These are phyloP conservation scores for Capitulum mitella DNA, from an alignment of 2,888 invertebrate species.

Conservation along the genomic window DNA sequence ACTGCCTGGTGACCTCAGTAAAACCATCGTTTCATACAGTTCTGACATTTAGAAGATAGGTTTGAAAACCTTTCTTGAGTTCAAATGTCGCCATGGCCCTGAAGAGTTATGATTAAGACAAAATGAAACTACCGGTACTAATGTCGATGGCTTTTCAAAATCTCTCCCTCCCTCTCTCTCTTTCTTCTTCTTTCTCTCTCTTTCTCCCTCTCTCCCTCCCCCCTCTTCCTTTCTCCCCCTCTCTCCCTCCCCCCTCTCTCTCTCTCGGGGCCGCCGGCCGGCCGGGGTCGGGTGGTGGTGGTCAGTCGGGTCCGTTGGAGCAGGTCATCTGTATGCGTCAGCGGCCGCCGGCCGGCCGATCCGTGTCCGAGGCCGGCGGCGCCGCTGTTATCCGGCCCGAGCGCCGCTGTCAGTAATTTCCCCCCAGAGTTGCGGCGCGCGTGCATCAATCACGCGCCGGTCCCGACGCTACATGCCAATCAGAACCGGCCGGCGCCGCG, in stretches of 20 bases:
- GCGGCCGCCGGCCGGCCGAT: not conserved
- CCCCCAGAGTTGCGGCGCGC: not conserved
- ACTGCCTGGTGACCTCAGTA: too few species aligned
- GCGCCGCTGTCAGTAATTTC: not conserved
- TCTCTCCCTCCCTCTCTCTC: not conserved
- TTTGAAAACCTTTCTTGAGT: too few species aligned
- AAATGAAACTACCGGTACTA: too few species aligned
- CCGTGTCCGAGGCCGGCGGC: not conserved
- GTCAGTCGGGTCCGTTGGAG: not conserved
- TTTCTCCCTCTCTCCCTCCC: not conserved
- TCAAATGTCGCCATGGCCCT: too few species aligned
- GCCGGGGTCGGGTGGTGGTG: too few species aligned
- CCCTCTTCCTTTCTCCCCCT: not conserved
- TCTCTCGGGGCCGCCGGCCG: not conserved
- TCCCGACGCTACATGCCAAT: not conserved
- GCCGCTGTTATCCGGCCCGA: not conserved
- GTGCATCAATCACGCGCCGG: not conserved
- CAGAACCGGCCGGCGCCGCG: too few species aligned
- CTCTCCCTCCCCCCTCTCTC: constrained; percentile 31
- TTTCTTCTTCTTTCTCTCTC: not conserved
- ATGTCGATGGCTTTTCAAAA: too few species aligned
- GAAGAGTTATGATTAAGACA: too few species aligned
- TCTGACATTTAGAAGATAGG: too few species aligned
- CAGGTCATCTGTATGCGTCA: not conserved
- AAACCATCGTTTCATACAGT: too few species aligned